Percentiles rank a stretch among this genome's conserved stretches.
phyloP scores from a whole-genome alignment of 2,888 invertebrate species.

The Hipparchia semele region DNA sequence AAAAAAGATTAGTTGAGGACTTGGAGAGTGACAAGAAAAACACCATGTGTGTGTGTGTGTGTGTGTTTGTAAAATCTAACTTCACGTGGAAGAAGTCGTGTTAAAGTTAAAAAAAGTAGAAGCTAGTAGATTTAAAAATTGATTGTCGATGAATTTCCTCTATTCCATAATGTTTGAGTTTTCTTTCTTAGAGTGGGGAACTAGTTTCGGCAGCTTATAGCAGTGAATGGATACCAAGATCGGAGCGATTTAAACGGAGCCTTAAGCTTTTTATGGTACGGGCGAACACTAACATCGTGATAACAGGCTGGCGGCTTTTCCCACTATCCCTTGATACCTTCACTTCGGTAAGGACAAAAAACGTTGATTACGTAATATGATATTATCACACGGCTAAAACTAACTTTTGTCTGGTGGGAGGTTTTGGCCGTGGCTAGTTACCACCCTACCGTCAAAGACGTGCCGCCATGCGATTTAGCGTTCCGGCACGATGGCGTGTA shows the following conservation, averaged over 20 bases:
- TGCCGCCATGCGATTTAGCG: no score
- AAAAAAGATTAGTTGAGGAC: no score
- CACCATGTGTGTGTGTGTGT: no score
- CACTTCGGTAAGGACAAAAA: conserved; percentile 47
- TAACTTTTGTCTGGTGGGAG: no score
- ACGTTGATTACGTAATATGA: not conserved
- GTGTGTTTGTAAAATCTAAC: not conserved
- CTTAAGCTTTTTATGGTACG: conserved; percentile 42
- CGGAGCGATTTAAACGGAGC: conserved; percentile 39
- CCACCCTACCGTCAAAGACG: no score
- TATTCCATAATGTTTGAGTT: not conserved
- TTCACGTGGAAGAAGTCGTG: no score
- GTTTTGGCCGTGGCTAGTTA: no score
- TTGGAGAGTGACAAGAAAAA: not conserved
- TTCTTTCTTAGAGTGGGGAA: conserved; percentile 49
- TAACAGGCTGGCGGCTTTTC: conserved; percentile 62
- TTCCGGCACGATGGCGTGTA: no score
- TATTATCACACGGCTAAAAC: no score
- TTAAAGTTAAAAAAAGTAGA: no score
- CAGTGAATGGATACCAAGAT: conserved; percentile 61
- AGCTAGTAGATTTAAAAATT: no score
- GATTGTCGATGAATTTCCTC: not conserved
- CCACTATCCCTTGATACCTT: conserved; percentile 61
- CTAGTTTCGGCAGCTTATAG: conserved; percentile 58
- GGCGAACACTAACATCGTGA: conserved; percentile 44